Conservation (phyloP, 1,140 invertebrate genomes). For the Ceratina japonica region DNA sequence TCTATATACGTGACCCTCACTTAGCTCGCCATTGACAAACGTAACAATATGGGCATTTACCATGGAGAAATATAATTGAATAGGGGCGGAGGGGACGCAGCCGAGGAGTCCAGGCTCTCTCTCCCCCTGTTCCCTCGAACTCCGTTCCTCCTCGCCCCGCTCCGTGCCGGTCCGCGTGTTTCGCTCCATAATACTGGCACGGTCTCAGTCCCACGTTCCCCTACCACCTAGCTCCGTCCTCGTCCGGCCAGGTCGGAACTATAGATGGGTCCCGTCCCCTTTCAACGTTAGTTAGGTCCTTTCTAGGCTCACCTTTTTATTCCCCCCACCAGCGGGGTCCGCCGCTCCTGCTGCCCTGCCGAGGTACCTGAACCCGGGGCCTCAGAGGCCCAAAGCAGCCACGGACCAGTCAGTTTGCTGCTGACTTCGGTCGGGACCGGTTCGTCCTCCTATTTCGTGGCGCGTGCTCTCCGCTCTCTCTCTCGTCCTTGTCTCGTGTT, state of each 20-base stretch:
- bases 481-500: background rate
- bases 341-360: conserved; percentile 37
- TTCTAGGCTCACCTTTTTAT: conserved; percentile 78
- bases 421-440: conserved; percentile 75
- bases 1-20: conserved; percentile 75
- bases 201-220: conserved; percentile 23
- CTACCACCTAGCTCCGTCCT: conserved; percentile 36
- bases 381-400: conserved; percentile 65
- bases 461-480: conserved; percentile 24
- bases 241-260: conserved; percentile 47
- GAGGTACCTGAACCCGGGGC: conserved; percentile 64
- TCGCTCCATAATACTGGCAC: conserved; percentile 25
- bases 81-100: conserved; percentile 61
- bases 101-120: conserved; percentile 52
- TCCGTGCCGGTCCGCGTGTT: conserved; percentile 3
- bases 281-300: conserved; percentile 73
- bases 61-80: conserved; percentile 79
- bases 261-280: conserved; percentile 67
- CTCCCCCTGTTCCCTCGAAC: conserved; percentile 14
- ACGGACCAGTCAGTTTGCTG: conserved; percentile 74
- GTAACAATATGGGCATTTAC: conserved; percentile 80
- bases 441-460: conserved; percentile 56
- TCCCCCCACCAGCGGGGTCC: conserved; percentile 60
- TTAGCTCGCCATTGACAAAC: conserved; percentile 79
- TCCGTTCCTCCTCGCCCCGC: conserved; percentile 11